Conservation (phyloP, 1,140 invertebrate genomes). For the Lutraria rhynchaena region DNA sequence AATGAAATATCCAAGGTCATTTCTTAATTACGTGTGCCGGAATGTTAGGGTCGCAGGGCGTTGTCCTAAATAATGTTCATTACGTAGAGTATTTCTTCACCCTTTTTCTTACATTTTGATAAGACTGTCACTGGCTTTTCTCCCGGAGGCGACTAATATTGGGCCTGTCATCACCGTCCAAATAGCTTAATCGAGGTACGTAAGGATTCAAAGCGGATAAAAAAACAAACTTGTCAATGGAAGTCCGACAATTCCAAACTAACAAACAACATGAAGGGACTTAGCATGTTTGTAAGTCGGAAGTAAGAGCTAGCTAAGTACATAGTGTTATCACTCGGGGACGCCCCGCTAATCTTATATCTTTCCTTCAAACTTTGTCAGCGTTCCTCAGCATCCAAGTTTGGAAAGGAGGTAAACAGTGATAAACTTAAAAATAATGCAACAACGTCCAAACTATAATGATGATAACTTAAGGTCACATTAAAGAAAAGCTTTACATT, state of each 20-base stretch:
- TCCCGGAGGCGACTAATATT: no score
- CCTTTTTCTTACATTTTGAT: no score
- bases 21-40: no score
- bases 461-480: constrained; percentile 28
- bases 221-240: neutral
- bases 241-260: neutral
- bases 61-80: no score
- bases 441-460: constrained; percentile 11
- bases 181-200: no score
- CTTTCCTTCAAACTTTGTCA: neutral
- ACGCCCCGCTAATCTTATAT: constrained; percentile 45
- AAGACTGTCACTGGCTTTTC: no score
- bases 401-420: constrained; percentile 7
- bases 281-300: constrained; percentile 7
- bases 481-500: constrained; percentile 32
- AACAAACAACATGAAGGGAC: constrained; percentile 2
- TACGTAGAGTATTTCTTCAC: no score
- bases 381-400: constrained; percentile 46
- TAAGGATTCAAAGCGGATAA: constrained; percentile 8
- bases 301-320: constrained; percentile 23
- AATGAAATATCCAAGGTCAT: no score
- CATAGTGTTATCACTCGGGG: constrained; percentile 27
- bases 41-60: no score
- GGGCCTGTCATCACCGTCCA: no score
- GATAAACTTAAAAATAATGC: constrained; percentile 18